Conservation (phyloP, 2,888 invertebrate species). For the Microctonus aethiopoides region DNA sequence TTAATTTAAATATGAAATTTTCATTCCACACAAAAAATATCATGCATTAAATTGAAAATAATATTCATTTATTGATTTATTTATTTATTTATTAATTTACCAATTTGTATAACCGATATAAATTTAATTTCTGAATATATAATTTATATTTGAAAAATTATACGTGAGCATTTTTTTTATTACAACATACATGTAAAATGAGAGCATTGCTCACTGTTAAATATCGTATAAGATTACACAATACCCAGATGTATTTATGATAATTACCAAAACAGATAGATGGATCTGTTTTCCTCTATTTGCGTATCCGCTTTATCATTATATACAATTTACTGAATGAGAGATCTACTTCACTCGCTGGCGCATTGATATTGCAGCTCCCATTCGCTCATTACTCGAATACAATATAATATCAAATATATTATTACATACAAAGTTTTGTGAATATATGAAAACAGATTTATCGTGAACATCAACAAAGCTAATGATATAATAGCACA, state of each 20-base stretch:
- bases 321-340: constrained; percentile 33
- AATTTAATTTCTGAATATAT: too few species aligned
- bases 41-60: too few species aligned
- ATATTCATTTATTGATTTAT: too few species aligned
- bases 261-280: constrained; percentile 34
- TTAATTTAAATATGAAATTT: too few species aligned
- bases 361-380: constrained; percentile 3
- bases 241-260: constrained; percentile 9
- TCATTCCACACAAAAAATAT: too few species aligned
- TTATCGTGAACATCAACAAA: constrained; percentile 47
- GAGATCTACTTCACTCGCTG: constrained; percentile 29
- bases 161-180: too few species aligned
- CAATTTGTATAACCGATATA: too few species aligned
- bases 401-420: constrained; percentile 47
- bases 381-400: constrained; percentile 10
- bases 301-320: constrained; percentile 32
- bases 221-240: background rate
- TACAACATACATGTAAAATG: too few species aligned
- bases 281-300: constrained; percentile 39
- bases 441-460: constrained; percentile 50
- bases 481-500: constrained; percentile 38
- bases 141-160: too few species aligned
- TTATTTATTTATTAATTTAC: too few species aligned
- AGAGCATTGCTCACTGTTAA: too few species aligned
- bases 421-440: constrained; percentile 49